Conservation (phyloP, 64 coral and sea anemone genomes). For the Dendrophyllia cribrosa region DNA sequence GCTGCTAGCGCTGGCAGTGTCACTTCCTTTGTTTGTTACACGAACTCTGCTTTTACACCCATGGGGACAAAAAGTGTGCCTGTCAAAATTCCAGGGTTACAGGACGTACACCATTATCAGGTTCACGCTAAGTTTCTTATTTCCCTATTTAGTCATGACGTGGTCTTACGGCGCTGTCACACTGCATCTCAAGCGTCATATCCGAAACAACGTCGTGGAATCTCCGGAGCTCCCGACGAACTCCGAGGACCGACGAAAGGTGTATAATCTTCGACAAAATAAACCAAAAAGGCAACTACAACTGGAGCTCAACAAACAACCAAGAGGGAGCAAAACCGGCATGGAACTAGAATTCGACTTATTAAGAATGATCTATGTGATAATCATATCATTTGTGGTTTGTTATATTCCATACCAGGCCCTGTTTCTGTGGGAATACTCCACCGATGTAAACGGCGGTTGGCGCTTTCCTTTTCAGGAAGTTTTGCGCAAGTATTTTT, state of each 20-base stretch:
- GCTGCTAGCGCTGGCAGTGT: slow-evolving; percentile 27
- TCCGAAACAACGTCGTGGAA: slow-evolving; percentile 43
- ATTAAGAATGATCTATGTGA: slow-evolving; percentile 91
- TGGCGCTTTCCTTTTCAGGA: slow-evolving; percentile 30
- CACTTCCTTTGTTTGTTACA: slow-evolving; percentile 21
- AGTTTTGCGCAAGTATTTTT: slow-evolving; percentile 62
- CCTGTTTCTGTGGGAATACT: slow-evolving; percentile 46
- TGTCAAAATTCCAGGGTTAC: slow-evolving; percentile 21
- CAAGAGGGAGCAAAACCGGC: neutral
- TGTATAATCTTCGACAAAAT: neutral
- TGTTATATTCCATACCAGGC: slow-evolving; percentile 86
- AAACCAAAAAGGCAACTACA: neutral
- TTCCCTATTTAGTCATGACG: slow-evolving; percentile 65
- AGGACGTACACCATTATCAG: slow-evolving; percentile 55
- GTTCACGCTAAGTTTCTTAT: slow-evolving; percentile 41
- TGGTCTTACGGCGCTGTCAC: slow-evolving; percentile 63
- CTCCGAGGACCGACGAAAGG: neutral
- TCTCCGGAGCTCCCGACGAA: neutral
- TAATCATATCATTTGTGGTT: slow-evolving; percentile 72
- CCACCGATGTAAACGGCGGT: neutral
- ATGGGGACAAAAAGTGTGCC: slow-evolving; percentile 18
- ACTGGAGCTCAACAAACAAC: neutral
- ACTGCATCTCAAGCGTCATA: slow-evolving; percentile 63
- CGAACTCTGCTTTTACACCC: neutral
- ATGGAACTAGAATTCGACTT: slow-evolving; percentile 74